phyloP scores from a whole-genome alignment of 2,888 invertebrate genomes.

The Corbicula japonica region DNA sequence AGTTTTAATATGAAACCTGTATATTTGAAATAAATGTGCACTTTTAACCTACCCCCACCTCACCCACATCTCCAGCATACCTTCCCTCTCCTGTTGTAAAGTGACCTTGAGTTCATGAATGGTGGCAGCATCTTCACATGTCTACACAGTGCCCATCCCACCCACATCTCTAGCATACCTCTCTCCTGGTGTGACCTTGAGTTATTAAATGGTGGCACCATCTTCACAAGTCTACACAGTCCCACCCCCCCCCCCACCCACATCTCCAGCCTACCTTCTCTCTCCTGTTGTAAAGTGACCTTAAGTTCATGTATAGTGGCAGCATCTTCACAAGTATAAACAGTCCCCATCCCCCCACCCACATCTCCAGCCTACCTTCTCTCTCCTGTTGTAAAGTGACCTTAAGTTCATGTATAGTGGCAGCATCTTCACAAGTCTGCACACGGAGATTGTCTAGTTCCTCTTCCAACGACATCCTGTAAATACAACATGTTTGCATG shows the following conservation, averaged over 20 bases:
- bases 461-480: constrained; percentile 83
- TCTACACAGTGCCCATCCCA: constrained; percentile 70
- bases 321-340: not conserved
- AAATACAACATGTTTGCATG: constrained; percentile 24
- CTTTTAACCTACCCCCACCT: not conserved
- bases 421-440: constrained; percentile 82
- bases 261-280: not conserved
- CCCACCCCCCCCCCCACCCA: no score
- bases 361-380: constrained; percentile 78
- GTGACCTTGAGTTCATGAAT: constrained; percentile 83
- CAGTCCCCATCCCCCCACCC: no score
- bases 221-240: no score
- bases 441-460: constrained; percentile 83
- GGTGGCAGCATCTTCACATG: constrained; percentile 83
- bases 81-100: constrained; percentile 83
- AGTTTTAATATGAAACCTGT: no score
- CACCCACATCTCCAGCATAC: constrained; percentile 66
- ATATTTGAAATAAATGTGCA: not conserved
- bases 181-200: not conserved
- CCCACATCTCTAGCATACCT: not conserved
- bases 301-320: not conserved
- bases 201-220: not conserved
- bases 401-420: constrained; percentile 83
- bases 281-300: constrained; percentile 72
- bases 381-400: constrained; percentile 82